phyloP scores from a whole-genome alignment of 2,113 vertebrate genomes.

The Brienomyrus longianalis region DNA sequence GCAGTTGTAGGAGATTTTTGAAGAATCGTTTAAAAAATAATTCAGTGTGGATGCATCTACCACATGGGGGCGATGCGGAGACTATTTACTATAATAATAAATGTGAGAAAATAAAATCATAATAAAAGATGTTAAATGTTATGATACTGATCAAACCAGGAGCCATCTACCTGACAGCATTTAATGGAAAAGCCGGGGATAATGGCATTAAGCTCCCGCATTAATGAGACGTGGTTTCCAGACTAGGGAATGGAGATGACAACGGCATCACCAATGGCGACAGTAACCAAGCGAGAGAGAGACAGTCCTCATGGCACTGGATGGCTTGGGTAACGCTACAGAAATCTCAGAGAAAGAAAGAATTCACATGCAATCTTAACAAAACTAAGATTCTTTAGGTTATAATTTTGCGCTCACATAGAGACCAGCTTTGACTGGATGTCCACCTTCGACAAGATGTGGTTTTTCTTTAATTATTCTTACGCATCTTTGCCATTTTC shows the following conservation, averaged over 20 bases:
- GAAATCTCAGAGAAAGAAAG: not conserved
- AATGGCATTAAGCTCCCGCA: slow-evolving; percentile 8
- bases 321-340: not conserved
- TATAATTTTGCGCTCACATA: slow-evolving; percentile 26
- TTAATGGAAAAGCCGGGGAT: not conserved
- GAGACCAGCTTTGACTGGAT: slow-evolving; percentile 23
- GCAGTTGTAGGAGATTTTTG: not conserved
- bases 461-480: slow-evolving; percentile 1
- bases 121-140: not conserved
- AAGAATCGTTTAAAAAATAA: not conserved
- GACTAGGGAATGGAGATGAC: not conserved
- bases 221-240: not conserved
- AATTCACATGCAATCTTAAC: slow-evolving; percentile 10
- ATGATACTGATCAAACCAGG: not conserved
- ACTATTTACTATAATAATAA: not conserved
- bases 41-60: not conserved
- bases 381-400: slow-evolving; percentile 34
- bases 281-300: not conserved
- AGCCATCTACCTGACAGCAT: not conserved
- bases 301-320: not conserved
- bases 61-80: not conserved
- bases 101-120: not conserved
- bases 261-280: not conserved
- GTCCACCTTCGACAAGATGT: slow-evolving; percentile 32
- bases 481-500: not conserved